A percentile compares a stretch with the other conserved stretches of the same genome.
Conservation (phyloP, 2,113 vertebrate genomes). For the Siphamia tubifer region DNA sequence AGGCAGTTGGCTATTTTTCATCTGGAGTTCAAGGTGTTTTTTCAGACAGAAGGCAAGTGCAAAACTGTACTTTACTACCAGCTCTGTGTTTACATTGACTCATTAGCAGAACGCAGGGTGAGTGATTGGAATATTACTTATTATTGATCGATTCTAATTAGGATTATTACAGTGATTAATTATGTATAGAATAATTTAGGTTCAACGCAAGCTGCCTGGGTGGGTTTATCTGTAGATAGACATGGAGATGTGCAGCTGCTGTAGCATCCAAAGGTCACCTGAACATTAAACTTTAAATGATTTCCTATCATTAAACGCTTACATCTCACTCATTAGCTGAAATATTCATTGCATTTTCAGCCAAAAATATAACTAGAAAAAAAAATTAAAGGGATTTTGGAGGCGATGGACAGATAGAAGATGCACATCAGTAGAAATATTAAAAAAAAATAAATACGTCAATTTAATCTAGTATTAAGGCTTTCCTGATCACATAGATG, state of each 20-base stretch:
- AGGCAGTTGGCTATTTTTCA: constrained; percentile 41
- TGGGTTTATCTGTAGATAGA: constrained; percentile 28
- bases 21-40: constrained; percentile 48
- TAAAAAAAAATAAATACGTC: too few relatives aligned
- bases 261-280: constrained; percentile 26
- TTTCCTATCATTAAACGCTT: not conserved
- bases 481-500: too few relatives aligned
- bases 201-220: not conserved
- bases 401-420: too few relatives aligned
- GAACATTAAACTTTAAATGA: not conserved
- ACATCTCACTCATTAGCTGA: not conserved
- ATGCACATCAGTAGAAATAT: too few relatives aligned
- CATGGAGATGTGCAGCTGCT: constrained; percentile 27
- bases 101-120: constrained; percentile 54
- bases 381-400: too few relatives aligned
- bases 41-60: constrained; percentile 20
- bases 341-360: not conserved
- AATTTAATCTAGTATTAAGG: too few relatives aligned
- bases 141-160: constrained; percentile 66
- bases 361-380: too few relatives aligned
- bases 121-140: constrained; percentile 55
- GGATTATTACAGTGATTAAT: constrained; percentile 59
- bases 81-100: constrained; percentile 14
- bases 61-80: constrained; percentile 14
- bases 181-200: constrained; percentile 24